Base-by-base conservation (phyloP, 1,140 invertebrate species). In the Anoplophora glabripennis region DNA sequence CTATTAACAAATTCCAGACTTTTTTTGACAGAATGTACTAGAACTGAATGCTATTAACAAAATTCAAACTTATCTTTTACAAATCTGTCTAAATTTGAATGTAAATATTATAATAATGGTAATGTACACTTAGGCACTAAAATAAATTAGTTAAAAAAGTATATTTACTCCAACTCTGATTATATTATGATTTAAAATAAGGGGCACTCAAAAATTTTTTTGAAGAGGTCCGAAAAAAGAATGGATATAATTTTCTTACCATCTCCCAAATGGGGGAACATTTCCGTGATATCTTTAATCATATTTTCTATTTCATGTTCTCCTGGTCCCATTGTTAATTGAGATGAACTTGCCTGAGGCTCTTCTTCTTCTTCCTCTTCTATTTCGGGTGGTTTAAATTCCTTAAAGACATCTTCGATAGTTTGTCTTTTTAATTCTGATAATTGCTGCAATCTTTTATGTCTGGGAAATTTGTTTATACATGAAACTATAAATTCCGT, bases 261-360 rank as follows among this genome's bases (percentile, higher is more conserved):
- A 69, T 88, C 88, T 1, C 89, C 89, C 46, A 92, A 77, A 74
- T 93, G 82, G 15, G 87, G 88, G 15, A 96, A 77, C 53, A 94
- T 84, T 70, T 94, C 91, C 69, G 86, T 85, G 3, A 94, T 85
- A 76, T 85, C 80, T 28, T 79, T 79, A 18, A 92, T 84, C 17
- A 85, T 75, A 7, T 80, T 82, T 53, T 83, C 78, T 40, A 87
- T 72, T 11, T 68, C 67, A 17, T 61, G 54, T 17, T 64, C 64
- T 67, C 15, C 38, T 17, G 11, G 54, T 36, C 3, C 44, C 17
- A 5, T 34, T 11, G 11, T 58, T 37, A 45, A 14, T 8, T 37
- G 8, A 9, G 61, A 65, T 12, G 59, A 40, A 10, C 53, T 61
- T 18, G 54, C 41, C 51, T 45, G 21, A 10, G 49, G 21, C 53